These are phyloP conservation scores for Pogona vitticeps DNA, from an alignment of 2,113 vertebrate genomes.

Conservation along the genomic window DNA sequence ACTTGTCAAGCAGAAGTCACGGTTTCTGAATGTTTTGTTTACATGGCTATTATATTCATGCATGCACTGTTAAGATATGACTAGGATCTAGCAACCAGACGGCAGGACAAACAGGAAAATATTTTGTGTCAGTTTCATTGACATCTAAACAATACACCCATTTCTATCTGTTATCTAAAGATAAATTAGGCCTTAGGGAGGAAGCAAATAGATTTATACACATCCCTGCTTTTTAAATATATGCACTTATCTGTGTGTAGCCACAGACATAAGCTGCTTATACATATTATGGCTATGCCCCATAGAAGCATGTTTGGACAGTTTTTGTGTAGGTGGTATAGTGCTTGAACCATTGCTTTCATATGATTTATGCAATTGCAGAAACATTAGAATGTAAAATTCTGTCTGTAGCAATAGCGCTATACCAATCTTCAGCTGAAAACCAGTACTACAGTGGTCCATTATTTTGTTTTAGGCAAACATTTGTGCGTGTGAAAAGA, in stretches of 20 bases:
- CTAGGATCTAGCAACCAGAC: not conserved
- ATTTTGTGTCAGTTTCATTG: not conserved
- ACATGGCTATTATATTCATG: constrained; percentile 12
- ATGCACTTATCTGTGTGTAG: not conserved
- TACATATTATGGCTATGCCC: not conserved
- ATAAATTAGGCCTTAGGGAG: not conserved
- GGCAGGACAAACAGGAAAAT: constrained; percentile 1
- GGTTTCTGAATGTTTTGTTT: constrained; percentile 16
- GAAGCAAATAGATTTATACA: not conserved
- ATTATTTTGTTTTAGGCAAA: rapidly evolving
- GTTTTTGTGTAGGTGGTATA: not conserved
- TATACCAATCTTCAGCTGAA: not conserved
- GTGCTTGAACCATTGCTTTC: not conserved
- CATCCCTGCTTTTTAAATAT: not conserved
- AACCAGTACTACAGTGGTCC: not conserved
- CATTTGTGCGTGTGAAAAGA: not conserved
- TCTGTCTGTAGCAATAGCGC: too few species aligned
- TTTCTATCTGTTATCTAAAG: not conserved
- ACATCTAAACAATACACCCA: not conserved
- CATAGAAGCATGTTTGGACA: not conserved
- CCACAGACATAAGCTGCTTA: not conserved
- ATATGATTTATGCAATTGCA: not conserved
- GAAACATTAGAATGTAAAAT: not conserved
- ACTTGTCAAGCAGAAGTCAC: constrained; percentile 19
- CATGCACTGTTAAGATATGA: constrained; percentile 7